A percentile compares a stretch with the other conserved stretches of the same genome.
Evolutionary conservation across 1,140 invertebrate genomes (phyloP).

Genomic region (Bombus turneri): DNA sequence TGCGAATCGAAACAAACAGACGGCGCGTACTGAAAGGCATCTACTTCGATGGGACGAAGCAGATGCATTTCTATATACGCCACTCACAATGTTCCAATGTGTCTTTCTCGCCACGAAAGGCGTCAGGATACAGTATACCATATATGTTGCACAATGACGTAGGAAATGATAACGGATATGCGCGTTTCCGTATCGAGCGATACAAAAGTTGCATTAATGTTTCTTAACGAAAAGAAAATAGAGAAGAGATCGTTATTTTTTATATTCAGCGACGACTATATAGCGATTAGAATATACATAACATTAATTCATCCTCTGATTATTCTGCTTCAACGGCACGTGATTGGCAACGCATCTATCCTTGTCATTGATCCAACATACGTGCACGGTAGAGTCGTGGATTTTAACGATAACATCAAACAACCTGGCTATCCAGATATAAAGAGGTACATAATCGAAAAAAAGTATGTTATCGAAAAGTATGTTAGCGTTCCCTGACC

Average conservation of each 20-base stretch:
- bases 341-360: slow-evolving; percentile 49
- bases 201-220: neutral
- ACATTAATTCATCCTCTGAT: slow-evolving; percentile 6
- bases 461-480: neutral
- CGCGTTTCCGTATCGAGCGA: neutral
- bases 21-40: neutral
- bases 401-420: slow-evolving; percentile 1
- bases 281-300: neutral
- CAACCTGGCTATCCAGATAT: neutral
- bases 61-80: neutral
- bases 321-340: slow-evolving; percentile 44
- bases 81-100: neutral
- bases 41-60: neutral
- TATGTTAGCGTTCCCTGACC: neutral
- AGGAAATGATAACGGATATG: slow-evolving; percentile 26
- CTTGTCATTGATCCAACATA: slow-evolving; percentile 53
- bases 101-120: neutral
- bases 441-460: neutral
- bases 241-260: neutral
- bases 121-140: neutral
- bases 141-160: neutral
- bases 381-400: neutral
- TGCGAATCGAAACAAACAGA: neutral
- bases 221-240: neutral
- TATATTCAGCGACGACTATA: neutral